Conservation (phyloP, 2,797 vertebrate species). For the Acanthurus tractus region DNA sequence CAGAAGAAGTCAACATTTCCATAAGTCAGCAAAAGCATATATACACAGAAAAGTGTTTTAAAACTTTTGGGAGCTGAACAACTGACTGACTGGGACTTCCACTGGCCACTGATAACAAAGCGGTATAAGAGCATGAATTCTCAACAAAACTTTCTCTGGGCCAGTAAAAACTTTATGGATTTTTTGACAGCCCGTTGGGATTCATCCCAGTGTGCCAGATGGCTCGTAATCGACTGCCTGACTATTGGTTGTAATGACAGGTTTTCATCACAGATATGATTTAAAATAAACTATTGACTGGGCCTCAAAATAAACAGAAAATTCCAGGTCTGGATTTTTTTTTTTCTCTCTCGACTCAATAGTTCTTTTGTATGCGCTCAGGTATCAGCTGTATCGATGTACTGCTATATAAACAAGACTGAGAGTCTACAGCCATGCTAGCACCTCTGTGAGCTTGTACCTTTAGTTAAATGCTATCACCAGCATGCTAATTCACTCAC, state of each 20-base stretch:
- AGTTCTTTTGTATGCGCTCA: conserved; percentile 8
- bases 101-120: not conserved
- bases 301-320: conserved; percentile 39
- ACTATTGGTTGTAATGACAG: conserved; percentile 26
- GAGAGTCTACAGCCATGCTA: not conserved
- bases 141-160: not conserved
- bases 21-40: not conserved
- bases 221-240: not conserved
- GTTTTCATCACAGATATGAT: conserved; percentile 38
- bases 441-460: no score
- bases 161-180: no score
- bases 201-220: no score
- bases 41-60: not conserved
- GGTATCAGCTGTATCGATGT: not conserved
- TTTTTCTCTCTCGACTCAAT: conserved; percentile 1
- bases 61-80: not conserved
- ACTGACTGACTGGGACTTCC: not conserved
- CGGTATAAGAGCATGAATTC: not conserved
- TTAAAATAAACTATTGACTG: conserved; percentile 45
- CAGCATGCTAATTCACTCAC: no score
- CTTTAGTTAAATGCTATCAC: no score
- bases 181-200: no score
- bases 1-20: not conserved
- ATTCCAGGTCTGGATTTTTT: not conserved
- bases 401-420: not conserved